Evolutionary conservation across 2,113 vertebrate genomes (phyloP).

Genomic region (Pseudonaja textilis): DNA sequence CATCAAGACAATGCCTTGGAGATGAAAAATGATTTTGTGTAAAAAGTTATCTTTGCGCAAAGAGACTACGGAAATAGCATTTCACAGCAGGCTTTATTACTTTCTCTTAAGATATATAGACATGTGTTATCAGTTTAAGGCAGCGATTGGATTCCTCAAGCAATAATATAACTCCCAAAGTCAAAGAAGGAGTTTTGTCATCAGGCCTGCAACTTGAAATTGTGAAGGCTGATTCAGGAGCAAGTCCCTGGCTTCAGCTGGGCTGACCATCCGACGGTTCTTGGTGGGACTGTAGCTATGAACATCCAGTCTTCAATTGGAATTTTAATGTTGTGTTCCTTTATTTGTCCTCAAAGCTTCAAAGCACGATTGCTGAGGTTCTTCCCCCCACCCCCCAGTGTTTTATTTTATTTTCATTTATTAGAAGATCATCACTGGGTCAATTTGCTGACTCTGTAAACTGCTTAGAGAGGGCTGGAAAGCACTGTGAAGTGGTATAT

Average conservation of each 20-base stretch:
- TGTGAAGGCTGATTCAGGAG: neutral
- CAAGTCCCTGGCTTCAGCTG: neutral
- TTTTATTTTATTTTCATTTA: conserved; percentile 31
- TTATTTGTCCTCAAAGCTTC: neutral
- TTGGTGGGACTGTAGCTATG: conserved; percentile 3
- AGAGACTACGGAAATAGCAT: conserved; percentile 68
- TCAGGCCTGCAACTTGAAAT: neutral
- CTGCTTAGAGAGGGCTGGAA: too few species aligned
- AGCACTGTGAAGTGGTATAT: too few species aligned
- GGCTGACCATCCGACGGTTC: neutral
- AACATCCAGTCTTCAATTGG: conserved; percentile 9
- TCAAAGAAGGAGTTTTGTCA: conserved; percentile 56
- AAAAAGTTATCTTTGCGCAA: conserved; percentile 70
- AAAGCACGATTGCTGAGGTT: too few species aligned
- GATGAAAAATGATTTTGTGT: conserved; percentile 74
- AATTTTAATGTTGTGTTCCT: neutral
- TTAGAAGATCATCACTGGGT: neutral
- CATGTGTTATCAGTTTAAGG: conserved; percentile 73
- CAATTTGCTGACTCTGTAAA: neutral
- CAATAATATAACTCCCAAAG: conserved; percentile 56
- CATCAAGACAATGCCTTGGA: conserved; percentile 70
- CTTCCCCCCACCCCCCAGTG: neutral
- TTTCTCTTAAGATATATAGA: conserved; percentile 70
- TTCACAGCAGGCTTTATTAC: conserved; percentile 67
- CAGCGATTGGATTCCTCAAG: conserved; percentile 64